Evolutionary conservation across 1,140 invertebrate genomes (phyloP).

Genomic region (Drosophila nasuta): DNA sequence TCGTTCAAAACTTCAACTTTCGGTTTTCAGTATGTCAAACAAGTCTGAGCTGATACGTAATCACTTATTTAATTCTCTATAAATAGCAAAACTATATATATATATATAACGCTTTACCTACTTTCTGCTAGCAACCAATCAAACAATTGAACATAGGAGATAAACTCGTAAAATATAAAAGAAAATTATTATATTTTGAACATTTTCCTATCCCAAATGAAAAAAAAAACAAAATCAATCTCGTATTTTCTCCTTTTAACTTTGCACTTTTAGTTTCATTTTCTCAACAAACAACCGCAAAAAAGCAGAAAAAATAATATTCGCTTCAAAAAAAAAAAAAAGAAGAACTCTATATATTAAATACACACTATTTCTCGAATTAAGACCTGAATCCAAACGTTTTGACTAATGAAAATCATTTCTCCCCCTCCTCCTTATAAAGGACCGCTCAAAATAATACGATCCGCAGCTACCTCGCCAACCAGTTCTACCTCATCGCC

Average conservation of each 20-base stretch:
- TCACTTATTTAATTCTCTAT: slow-evolving; percentile 47
- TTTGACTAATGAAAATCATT: slow-evolving; percentile 49
- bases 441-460: slow-evolving; percentile 82
- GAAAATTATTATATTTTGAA: slow-evolving; percentile 46
- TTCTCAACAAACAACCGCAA: slow-evolving; percentile 54
- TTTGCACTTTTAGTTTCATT: slow-evolving; percentile 74
- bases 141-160: slow-evolving; percentile 43
- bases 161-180: slow-evolving; percentile 18
- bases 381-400: neutral
- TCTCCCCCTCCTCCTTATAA: slow-evolving; percentile 43
- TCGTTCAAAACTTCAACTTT: slow-evolving; percentile 24
- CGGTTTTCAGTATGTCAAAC: slow-evolving; percentile 31
- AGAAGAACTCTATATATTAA: neutral
- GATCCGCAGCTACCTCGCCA: slow-evolving; percentile 81
- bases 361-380: neutral
- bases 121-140: slow-evolving; percentile 51
- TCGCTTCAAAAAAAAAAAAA: slow-evolving; percentile 8
- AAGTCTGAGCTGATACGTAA: slow-evolving; percentile 43
- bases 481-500: slow-evolving; percentile 84
- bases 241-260: slow-evolving; percentile 3
- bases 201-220: slow-evolving; percentile 47
- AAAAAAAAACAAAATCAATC: slow-evolving; percentile 6
- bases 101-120: slow-evolving; percentile 62
- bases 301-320: slow-evolving; percentile 47
- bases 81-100: slow-evolving; percentile 43